Evolutionary conservation across 2,797 vertebrate genomes (phyloP), one percentile per base, ranked within the genome.

Genomic region (Podargus strigoides): DNA sequence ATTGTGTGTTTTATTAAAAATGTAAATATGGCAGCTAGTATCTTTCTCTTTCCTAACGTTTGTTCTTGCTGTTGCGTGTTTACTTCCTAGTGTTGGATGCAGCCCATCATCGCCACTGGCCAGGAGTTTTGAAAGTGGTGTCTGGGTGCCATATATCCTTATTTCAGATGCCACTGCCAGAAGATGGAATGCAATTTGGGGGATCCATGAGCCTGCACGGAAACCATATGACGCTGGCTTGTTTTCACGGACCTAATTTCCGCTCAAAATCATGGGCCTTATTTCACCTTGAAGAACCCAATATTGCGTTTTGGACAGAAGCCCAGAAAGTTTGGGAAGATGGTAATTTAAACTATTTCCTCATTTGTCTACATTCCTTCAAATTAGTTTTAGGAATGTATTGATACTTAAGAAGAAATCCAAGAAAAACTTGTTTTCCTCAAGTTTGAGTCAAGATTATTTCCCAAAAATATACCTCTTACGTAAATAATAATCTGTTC

Each of bases 251-350:
- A 28, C 99, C 99, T 47, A 99, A 99, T 97, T 99, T 99, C 97
- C 99, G 99, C 85, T 99, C 99, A 95, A 99, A 99, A 97, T 99
- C 99, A 0, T 99, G 99, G 99, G 99, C 99, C 44, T 97, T 99
- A 69, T 99, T 99, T 97, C 99, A 99, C 95, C 98, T 99, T 91
- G 99, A 99, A 96, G 99, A 99, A 97, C 99, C 99, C 94, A 99
- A 99, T 97, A 99, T 99, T 90, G 99, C 99, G 50, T 99, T 99
- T 98, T 99, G 99, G 99, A 99, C 99, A 4, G 99, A 99, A 98
- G 99, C 99, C 12, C 99, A 99, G 98, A 99, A 99, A 98, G 99
- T 99, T 95, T 99, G 98, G 98, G 99, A 99, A 97, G 99, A 99
- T 77, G 99, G 99, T 99, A 98, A 98, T 93, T 78, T 49, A 77